These are phyloP conservation scores for Charina bottae DNA, from an alignment of 2,113 vertebrate species.

Conservation along the genomic window DNA sequence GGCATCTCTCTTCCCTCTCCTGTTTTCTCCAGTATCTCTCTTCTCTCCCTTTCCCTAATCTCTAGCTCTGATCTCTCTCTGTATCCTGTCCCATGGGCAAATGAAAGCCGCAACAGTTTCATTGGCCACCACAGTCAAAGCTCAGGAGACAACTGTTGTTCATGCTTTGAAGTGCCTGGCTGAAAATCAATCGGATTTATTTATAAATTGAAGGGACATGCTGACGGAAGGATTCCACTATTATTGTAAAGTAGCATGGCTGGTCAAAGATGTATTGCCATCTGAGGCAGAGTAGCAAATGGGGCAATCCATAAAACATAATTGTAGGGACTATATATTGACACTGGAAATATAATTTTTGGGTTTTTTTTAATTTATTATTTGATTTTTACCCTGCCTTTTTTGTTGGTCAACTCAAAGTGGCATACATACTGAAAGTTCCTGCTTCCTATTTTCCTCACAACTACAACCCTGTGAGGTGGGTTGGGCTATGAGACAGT, in stretches of 20 bases:
- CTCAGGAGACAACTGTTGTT: neutral
- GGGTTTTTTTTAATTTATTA: neutral
- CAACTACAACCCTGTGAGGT: neutral
- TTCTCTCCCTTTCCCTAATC: neutral
- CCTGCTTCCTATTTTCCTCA: neutral
- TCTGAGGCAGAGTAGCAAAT: neutral
- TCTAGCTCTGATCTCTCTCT: slow-evolving; percentile 9
- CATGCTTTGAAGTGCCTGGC: neutral
- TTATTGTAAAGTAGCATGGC: neutral
- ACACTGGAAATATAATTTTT: neutral
- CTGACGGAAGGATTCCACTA: neutral
- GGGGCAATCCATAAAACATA: neutral
- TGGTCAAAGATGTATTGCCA: neutral
- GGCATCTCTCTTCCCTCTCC: neutral
- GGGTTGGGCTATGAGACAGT: neutral
- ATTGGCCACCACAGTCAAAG: neutral
- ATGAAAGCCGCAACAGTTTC: neutral
- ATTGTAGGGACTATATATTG: neutral
- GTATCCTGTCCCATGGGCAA: neutral
- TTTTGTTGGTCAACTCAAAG: neutral
- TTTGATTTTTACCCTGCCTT: neutral
- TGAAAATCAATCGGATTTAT: slow-evolving; percentile 20
- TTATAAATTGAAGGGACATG: neutral
- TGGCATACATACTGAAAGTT: neutral
- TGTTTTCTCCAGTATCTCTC: neutral